Conservation (phyloP, 2,888 invertebrate genomes). For the Cancer borealis region DNA sequence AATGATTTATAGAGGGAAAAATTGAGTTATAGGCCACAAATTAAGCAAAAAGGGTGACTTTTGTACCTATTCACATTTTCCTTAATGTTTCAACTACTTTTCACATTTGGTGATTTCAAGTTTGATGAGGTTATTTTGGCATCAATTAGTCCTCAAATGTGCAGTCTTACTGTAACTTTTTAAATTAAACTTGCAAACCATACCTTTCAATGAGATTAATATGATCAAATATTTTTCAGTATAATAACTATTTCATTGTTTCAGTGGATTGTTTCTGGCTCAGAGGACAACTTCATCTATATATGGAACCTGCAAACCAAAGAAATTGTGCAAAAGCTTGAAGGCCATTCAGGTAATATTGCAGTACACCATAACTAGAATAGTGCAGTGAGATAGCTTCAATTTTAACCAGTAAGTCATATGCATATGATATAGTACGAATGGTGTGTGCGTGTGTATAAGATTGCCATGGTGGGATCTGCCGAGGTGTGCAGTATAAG, state of each 20-base stretch:
- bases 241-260: background rate
- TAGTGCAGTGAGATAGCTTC: background rate
- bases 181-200: background rate
- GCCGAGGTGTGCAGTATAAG: too few species aligned
- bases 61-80: too few species aligned
- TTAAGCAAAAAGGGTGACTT: too few species aligned
- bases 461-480: too few species aligned
- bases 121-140: too few species aligned
- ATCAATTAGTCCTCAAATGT: too few species aligned
- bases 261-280: constrained; percentile 99
- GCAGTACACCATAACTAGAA: background rate
- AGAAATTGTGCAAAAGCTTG: constrained; percentile 98
- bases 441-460: background rate
- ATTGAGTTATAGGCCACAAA: too few species aligned
- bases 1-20: too few species aligned
- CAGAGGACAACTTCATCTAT: constrained; percentile 98
- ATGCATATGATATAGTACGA: background rate
- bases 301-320: constrained; percentile 99
- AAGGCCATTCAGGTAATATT: constrained; percentile 85
- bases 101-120: too few species aligned
- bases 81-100: too few species aligned
- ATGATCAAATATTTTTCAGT: background rate
- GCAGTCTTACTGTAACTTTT: background rate
- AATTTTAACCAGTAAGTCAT: too few species aligned
- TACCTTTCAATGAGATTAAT: background rate